These are phyloP conservation scores for Cephalopholis sonnerati DNA, from an alignment of 2,113 vertebrate species.

Conservation along the genomic window DNA sequence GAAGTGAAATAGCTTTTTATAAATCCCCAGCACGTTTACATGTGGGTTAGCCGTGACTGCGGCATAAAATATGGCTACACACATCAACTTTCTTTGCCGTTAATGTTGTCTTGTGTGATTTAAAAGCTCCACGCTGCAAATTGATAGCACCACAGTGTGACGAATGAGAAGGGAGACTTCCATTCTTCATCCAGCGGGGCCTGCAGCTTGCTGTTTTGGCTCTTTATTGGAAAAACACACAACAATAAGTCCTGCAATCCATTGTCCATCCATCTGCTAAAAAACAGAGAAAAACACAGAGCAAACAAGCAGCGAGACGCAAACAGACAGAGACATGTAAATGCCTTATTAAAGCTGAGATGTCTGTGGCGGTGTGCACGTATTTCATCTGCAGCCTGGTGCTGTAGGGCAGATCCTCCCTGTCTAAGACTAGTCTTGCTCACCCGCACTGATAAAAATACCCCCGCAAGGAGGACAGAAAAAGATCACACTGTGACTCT, in stretches of 20 bases:
- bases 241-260: constrained; percentile 17
- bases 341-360: constrained; percentile 61
- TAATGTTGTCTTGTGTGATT: constrained; percentile 25
- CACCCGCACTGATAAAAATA: constrained; percentile 75
- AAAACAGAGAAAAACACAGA: constrained; percentile 14
- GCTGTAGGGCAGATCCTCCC: constrained; percentile 59
- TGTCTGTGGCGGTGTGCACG: constrained; percentile 10
- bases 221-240: constrained; percentile 23
- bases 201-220: constrained; percentile 28
- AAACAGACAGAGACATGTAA: constrained; percentile 49
- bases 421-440: constrained; percentile 54
- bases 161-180: constrained; percentile 29
- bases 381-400: constrained; percentile 38
- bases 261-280: constrained; percentile 13
- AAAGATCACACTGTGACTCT: constrained; percentile 59
- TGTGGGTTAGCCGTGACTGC: not conserved
- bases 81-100: constrained; percentile 15
- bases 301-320: constrained; percentile 39
- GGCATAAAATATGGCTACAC: constrained; percentile 12
- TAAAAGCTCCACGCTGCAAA: constrained; percentile 28
- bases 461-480: constrained; percentile 64
- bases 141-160: constrained; percentile 36
- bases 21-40: constrained; percentile 8
- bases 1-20: not conserved
- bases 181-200: constrained; percentile 38